Percentiles rank a stretch among this genome's conserved stretches.
Evolutionary conservation across 2,797 vertebrate species (phyloP).

Genomic region (Danio tinwini): DNA sequence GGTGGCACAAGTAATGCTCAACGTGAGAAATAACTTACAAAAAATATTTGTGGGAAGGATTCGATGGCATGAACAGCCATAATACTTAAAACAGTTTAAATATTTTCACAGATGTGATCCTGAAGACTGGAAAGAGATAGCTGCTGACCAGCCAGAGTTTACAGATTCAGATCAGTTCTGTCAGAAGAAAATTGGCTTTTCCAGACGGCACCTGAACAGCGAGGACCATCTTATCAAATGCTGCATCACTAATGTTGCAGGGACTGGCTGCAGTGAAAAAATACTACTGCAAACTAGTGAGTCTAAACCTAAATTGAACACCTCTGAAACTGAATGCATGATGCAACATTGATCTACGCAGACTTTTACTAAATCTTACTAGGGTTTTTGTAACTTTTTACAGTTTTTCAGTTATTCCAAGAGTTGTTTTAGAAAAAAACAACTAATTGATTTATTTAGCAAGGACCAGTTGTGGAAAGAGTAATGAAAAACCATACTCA

Average conservation of each 20-base stretch:
- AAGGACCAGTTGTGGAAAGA: no score
- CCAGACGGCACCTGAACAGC: constrained; percentile 58
- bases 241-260: constrained; percentile 79
- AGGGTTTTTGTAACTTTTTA: neutral
- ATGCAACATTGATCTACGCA: no score
- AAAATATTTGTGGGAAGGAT: no score
- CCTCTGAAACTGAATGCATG: neutral
- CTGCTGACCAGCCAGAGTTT: neutral
- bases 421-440: no score
- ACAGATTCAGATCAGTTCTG: constrained; percentile 72
- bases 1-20: no score
- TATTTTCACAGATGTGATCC: constrained; percentile 55
- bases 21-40: no score
- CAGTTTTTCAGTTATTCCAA: neutral
- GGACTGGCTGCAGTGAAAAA: constrained; percentile 56
- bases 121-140: constrained; percentile 56
- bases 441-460: neutral
- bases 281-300: constrained; percentile 42
- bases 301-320: constrained; percentile 2
- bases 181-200: constrained; percentile 75
- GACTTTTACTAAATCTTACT: neutral
- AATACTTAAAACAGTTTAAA: neutral
- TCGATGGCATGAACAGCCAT: no score
- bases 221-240: constrained; percentile 73
- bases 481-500: no score